Conservation (phyloP, 2,888 invertebrate species). For the Drymonia ruficornis region DNA sequence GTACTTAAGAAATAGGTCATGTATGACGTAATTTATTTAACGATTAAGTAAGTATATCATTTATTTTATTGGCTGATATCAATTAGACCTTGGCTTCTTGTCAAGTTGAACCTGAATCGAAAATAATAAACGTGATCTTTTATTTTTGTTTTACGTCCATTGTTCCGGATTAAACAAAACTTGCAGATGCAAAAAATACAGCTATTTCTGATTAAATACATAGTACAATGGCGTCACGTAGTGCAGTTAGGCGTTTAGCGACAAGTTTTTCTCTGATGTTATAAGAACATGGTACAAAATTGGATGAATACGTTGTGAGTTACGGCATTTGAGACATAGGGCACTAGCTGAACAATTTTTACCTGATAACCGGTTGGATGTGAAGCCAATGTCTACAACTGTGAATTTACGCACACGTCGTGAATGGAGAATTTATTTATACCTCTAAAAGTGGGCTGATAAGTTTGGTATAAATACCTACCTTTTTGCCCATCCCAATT, state of each 20-base stretch:
- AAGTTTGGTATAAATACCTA: too few species aligned
- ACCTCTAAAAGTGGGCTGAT: too few species aligned
- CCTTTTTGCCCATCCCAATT: too few species aligned
- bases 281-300: neutral
- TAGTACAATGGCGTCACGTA: neutral
- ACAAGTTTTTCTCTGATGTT: neutral
- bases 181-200: neutral
- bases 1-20: too few species aligned
- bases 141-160: neutral
- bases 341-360: conserved; percentile 1
- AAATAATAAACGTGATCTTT: neutral
- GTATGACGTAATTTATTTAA: too few species aligned
- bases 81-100: neutral
- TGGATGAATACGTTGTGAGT: neutral
- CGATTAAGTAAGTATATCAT: neutral
- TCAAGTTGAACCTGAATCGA: neutral
- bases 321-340: neutral
- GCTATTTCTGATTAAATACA: neutral
- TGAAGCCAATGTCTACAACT: neutral
- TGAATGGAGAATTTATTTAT: too few species aligned
- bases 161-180: neutral
- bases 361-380: conserved; percentile 8
- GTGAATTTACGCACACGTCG: neutral
- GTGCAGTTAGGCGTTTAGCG: neutral
- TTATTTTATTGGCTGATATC: neutral